Evolutionary conservation across 2,113 vertebrate genomes (phyloP).

Genomic region (Pedionomus torquatus): DNA sequence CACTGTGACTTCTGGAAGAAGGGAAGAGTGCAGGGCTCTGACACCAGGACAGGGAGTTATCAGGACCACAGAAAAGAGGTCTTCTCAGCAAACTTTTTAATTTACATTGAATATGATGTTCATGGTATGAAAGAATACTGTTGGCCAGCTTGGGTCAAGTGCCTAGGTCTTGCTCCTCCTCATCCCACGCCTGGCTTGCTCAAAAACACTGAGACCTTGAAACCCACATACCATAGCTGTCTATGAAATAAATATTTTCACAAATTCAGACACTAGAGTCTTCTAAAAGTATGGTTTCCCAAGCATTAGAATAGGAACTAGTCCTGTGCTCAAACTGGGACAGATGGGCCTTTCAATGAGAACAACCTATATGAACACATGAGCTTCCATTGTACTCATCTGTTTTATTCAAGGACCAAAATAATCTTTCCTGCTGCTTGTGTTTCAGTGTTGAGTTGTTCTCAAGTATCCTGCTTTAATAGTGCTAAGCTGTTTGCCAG

Average conservation of each 20-base stretch:
- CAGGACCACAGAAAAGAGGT: not conserved
- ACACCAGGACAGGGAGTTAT: not conserved
- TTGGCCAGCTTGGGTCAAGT: not conserved
- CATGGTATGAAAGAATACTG: not conserved
- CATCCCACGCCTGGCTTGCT: not conserved
- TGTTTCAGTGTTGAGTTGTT: not conserved
- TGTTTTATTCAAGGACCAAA: not conserved
- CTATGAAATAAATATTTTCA: not conserved
- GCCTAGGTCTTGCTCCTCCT: not conserved
- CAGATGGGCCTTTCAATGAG: not conserved
- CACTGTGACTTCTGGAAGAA: not conserved
- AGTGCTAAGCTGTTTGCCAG: not conserved
- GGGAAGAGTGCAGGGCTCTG: not conserved
- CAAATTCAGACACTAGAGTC: not conserved
- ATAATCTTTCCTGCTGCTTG: not conserved
- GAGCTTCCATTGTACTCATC: not conserved
- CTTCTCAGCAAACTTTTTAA: not conserved
- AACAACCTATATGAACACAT: rapidly evolving
- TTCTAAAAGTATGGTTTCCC: not conserved
- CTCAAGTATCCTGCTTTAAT: not conserved
- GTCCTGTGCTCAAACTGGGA: not conserved
- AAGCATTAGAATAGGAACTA: not conserved
- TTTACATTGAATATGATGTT: not conserved
- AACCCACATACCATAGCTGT: not conserved
- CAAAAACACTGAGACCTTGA: not conserved